phyloP scores from a whole-genome alignment of 2,797 vertebrate species.

The Babyrousa celebensis region DNA sequence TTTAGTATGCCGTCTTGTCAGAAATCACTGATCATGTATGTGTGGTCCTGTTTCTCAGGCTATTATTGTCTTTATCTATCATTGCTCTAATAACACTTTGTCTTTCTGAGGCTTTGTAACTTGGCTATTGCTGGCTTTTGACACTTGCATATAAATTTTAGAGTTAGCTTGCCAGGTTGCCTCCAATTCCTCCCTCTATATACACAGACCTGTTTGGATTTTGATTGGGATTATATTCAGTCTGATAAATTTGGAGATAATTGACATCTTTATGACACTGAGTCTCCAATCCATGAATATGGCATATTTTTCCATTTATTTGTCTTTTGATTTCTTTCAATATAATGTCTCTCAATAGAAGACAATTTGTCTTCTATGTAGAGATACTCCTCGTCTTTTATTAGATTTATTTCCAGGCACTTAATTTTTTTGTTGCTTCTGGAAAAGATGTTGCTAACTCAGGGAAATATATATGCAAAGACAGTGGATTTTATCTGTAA shows the following conservation, averaged over 20 bases:
- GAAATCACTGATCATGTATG: background rate
- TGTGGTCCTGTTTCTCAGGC: background rate
- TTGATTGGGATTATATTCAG: background rate
- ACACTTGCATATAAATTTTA: slow-evolving; percentile 18
- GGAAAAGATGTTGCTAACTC: background rate
- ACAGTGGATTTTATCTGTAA: slow-evolving; percentile 5
- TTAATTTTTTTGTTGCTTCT: slow-evolving; percentile 27
- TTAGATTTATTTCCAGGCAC: slow-evolving; percentile 39
- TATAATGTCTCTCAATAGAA: background rate
- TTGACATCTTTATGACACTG: slow-evolving; percentile 34
- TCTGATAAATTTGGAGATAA: background rate
- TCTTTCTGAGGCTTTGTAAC: slow-evolving; percentile 39
- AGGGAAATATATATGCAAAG: slow-evolving; percentile 1
- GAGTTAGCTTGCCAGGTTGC: background rate
- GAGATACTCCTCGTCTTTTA: background rate
- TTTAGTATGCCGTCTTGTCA: background rate
- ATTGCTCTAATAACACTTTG: background rate
- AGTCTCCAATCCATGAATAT: background rate
- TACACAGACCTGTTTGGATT: slow-evolving; percentile 16
- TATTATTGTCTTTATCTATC: background rate
- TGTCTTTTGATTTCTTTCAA: slow-evolving; percentile 19
- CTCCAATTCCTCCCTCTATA: background rate
- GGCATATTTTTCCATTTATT: background rate
- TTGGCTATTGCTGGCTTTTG: slow-evolving; percentile 11
- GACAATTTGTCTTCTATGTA: background rate